Conservation (phyloP, 2,888 invertebrate genomes). For the Spodoptera exigua region DNA sequence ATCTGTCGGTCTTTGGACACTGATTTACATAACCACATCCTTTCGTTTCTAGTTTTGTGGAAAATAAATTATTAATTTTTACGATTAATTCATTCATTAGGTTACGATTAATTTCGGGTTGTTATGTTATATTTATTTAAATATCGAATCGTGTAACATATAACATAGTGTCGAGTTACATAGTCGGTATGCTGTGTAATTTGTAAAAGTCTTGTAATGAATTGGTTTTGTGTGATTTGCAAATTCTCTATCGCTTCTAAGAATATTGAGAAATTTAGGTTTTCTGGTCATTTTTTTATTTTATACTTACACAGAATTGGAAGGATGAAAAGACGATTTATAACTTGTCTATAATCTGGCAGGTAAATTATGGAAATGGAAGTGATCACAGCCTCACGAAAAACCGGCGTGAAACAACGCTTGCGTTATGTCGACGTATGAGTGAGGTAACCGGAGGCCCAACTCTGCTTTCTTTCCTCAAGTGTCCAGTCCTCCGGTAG, state of each 20-base stretch:
- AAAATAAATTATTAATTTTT: conserved; percentile 23
- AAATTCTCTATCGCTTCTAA: neutral
- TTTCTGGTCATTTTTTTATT: too few relatives aligned
- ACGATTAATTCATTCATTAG: conserved; percentile 21
- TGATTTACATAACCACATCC: conserved; percentile 36
- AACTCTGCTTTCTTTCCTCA: too few relatives aligned
- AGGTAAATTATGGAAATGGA: too few relatives aligned
- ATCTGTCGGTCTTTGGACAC: neutral
- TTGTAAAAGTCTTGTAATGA: conserved; percentile 26
- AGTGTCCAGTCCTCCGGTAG: too few relatives aligned
- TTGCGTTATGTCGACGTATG: too few relatives aligned
- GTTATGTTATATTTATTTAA: conserved; percentile 30
- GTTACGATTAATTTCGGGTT: conserved; percentile 40
- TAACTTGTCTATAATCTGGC: too few relatives aligned
- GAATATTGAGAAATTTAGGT: too few relatives aligned
- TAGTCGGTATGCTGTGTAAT: conserved; percentile 9
- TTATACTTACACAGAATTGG: too few relatives aligned
- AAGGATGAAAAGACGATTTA: too few relatives aligned
- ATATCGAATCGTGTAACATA: conserved; percentile 4
- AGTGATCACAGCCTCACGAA: too few relatives aligned
- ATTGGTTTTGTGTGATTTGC: conserved; percentile 11
- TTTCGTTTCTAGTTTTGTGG: conserved; percentile 29
- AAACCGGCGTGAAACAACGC: too few relatives aligned
- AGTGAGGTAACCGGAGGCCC: too few relatives aligned
- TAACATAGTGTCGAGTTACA: conserved; percentile 7